Evolutionary conservation across 2,888 invertebrate genomes (phyloP).

Genomic region (Xanthorhoe spadicearia): DNA sequence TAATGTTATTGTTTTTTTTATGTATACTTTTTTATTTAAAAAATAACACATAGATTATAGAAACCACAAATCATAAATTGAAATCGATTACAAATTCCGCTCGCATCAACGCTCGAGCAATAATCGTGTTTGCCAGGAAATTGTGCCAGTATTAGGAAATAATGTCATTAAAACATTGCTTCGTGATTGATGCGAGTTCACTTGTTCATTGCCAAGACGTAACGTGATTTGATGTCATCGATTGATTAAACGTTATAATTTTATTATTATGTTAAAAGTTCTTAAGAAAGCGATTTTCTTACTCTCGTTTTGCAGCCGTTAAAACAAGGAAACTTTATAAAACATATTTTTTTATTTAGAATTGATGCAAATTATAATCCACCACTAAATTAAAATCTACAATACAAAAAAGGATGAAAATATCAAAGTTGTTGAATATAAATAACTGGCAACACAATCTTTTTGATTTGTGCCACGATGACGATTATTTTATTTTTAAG

Average conservation of each 20-base stretch:
- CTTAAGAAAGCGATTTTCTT: too few relatives aligned
- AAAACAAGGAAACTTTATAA: too few relatives aligned
- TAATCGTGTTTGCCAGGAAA: slow-evolving; percentile 51
- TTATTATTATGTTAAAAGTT: not conserved
- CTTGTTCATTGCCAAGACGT: slow-evolving; percentile 54
- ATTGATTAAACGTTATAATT: slow-evolving; percentile 19
- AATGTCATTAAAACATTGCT: slow-evolving; percentile 73
- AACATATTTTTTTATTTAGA: too few relatives aligned
- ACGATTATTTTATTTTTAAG: not conserved
- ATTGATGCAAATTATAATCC: too few relatives aligned
- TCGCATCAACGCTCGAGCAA: slow-evolving; percentile 23
- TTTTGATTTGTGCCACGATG: not conserved
- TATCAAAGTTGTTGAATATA: not conserved
- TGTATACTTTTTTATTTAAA: not conserved
- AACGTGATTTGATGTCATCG: slow-evolving; percentile 45
- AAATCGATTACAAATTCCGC: slow-evolving; percentile 25
- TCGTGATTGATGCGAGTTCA: slow-evolving; percentile 70
- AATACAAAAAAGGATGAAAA: not conserved
- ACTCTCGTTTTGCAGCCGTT: too few relatives aligned
- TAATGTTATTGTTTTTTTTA: not conserved
- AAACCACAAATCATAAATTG: slow-evolving; percentile 10
- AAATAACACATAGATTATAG: not conserved
- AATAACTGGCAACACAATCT: not conserved
- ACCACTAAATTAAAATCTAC: too few relatives aligned
- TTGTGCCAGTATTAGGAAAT: slow-evolving; percentile 74